Evolutionary conservation across 2,888 invertebrate genomes (phyloP).

Genomic region (Zaprionus bogoriensis): DNA sequence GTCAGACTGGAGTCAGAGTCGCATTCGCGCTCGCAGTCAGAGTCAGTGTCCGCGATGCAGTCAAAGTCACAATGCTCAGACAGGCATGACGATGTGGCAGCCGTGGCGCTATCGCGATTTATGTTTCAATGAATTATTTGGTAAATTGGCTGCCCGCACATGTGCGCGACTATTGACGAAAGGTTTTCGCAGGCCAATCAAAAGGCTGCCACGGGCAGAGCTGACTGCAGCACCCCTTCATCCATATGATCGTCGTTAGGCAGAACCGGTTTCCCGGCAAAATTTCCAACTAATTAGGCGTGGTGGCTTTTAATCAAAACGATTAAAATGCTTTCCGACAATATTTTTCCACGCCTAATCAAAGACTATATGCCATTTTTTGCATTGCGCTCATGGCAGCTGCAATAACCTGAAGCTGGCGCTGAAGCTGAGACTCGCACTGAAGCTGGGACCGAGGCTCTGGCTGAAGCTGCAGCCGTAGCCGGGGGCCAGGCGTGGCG

Average conservation of each 20-base stretch:
- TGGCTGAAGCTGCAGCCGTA: conserved; percentile 27
- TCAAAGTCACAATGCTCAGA: conserved; percentile 51
- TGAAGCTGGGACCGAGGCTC: background rate
- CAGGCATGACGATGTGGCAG: conserved; percentile 57
- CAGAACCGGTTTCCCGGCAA: conserved; percentile 49
- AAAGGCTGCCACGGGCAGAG: conserved; percentile 2
- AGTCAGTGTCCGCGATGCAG: conserved; percentile 36
- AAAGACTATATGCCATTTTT: conserved; percentile 73
- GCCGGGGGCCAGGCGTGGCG: conserved; percentile 43
- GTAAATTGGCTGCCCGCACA: conserved; percentile 74
- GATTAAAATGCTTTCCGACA: conserved; percentile 78
- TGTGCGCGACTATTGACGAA: conserved; percentile 65
- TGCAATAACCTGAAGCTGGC: conserved; percentile 53
- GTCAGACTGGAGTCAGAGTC: conserved; percentile 36
- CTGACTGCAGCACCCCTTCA: conserved; percentile 2
- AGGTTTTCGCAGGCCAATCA: conserved; percentile 54
- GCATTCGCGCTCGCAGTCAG: conserved; percentile 24
- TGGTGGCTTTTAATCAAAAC: conserved; percentile 77
- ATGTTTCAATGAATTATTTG: conserved; percentile 75
- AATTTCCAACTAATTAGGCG: conserved; percentile 76
- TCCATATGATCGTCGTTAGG: background rate
- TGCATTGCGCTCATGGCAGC: conserved; percentile 69
- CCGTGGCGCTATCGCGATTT: conserved; percentile 72
- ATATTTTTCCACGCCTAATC: conserved; percentile 78
- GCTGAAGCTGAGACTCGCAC: background rate